These are phyloP conservation scores for Acanthochromis polyacanthus DNA, from an alignment of 2,113 vertebrate species.

Conservation along the genomic window DNA sequence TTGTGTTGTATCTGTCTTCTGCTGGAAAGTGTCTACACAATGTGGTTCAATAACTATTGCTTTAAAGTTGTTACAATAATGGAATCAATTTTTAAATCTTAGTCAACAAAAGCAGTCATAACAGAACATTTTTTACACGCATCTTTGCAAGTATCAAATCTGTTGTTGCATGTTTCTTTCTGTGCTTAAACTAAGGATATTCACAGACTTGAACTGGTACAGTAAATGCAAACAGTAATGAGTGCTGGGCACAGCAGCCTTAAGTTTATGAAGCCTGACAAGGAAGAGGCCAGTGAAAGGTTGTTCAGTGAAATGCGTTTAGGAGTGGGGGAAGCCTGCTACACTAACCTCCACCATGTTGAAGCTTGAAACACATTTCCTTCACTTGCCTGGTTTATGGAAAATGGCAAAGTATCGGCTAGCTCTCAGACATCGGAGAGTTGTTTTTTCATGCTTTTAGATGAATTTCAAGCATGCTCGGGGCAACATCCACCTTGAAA, in stretches of 20 bases:
- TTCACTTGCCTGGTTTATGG: background rate
- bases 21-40: background rate
- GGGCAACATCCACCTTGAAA: conserved; percentile 33
- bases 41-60: background rate
- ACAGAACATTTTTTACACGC: too few species aligned
- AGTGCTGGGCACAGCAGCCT: conserved; percentile 21
- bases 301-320: conserved; percentile 30
- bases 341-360: background rate
- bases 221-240: conserved; percentile 1
- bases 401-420: conserved; percentile 5
- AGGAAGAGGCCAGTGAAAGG: conserved; percentile 77
- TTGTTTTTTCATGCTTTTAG: conserved; percentile 9
- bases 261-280: conserved; percentile 67
- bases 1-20: background rate
- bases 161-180: background rate
- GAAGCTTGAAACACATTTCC: conserved; percentile 8
- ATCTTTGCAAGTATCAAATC: background rate
- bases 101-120: background rate
- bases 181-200: background rate
- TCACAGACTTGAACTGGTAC: background rate
- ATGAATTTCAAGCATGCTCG: conserved; percentile 14
- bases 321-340: conserved; percentile 29
- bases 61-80: background rate
- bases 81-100: background rate
- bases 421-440: conserved; percentile 14